Base-by-base conservation (phyloP, 1,140 invertebrate genomes). In the Drosophila arawakana region DNA sequence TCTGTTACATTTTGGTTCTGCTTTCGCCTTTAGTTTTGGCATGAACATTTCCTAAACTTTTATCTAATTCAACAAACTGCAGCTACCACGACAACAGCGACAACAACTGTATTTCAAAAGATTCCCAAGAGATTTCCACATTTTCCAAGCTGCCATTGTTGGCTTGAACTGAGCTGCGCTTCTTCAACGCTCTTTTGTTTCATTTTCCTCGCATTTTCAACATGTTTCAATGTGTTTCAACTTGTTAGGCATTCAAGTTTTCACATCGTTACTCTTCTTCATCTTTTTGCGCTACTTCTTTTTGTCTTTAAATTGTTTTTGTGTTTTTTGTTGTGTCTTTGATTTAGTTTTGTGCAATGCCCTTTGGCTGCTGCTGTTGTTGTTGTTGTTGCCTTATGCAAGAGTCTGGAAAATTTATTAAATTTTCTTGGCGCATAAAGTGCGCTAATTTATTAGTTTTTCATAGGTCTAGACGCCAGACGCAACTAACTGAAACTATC, bases 11-110 rank as follows among this genome's bases (percentile, higher is more conserved):
- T n/a, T 13, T 13, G 43, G 43, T 58, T 60, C 21, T 37, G 46
- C 57, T 66, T 78, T 78, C 62, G 66, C 25, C 70, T 70, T 76
- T 78, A 78, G 47, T 88, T 83, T 80, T 78, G 77, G 83, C 80
- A 89, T 88, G 89, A 88, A 88, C 84, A 88, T 89, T 88, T 88
- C 84, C 84, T 78, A 80, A 84, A 88, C 84, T 88, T 88, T 88
- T 88, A 88, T 88, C 84, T 89, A 89, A 88, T 89, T 88, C 84
- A 81, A 80, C 80, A 89, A 89, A 89, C 80, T 88, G 76, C 83
- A 78, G 58, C 78, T 44, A 11, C 43, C 49, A 35, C 63, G 13
- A 11, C 63, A 44, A 9, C 62, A 39, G 44, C 54, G 11, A 41
- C 43, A 58, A n/a, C 69, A 54, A 15, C 57, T 59, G 35, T 47